A percentile compares a stretch with the other conserved stretches of the same genome.
These are phyloP conservation scores for Cyclargus thomasi DNA, from an alignment of 1,140 invertebrate genomes.

Conservation along the genomic window DNA sequence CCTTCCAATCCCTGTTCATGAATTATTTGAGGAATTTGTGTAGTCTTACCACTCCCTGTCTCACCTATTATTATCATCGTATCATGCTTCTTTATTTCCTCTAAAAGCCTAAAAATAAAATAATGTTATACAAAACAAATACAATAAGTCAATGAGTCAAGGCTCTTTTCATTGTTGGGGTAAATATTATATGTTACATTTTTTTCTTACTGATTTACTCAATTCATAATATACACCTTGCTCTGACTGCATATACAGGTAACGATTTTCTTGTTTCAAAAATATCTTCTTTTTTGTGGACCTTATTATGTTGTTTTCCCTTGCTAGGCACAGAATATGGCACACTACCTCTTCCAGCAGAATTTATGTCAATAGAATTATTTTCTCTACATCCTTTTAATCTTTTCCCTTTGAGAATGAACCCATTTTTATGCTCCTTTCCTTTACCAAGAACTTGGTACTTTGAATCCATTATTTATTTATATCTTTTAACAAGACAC, in stretches of 20 bases:
- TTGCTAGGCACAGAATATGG: not conserved
- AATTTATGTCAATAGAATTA: constrained; percentile 19
- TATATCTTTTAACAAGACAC: not conserved
- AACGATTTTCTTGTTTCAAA: constrained; percentile 44
- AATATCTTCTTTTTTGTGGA: constrained; percentile 35
- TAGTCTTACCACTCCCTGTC: constrained; percentile 98
- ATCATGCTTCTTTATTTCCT: constrained; percentile 65
- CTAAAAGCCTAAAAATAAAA: constrained; percentile 47
- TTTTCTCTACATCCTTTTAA: constrained; percentile 40
- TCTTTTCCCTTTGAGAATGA: constrained; percentile 48
- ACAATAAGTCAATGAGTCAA: no score
- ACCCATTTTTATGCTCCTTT: constrained; percentile 35
- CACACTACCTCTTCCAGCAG: not conserved
- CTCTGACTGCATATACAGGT: constrained; percentile 49
- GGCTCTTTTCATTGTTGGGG: not conserved
- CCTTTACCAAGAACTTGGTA: constrained; percentile 44
- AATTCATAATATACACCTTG: constrained; percentile 31
- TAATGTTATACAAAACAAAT: not conserved
- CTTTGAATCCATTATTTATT: constrained; percentile 58
- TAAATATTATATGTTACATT: no score
- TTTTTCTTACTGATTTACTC: no score
- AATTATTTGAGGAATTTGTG: constrained; percentile 95
- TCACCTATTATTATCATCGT: constrained; percentile 96
- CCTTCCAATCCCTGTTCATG: constrained; percentile 90
- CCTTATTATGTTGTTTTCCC: not conserved